phyloP scores from a whole-genome alignment of 2,797 vertebrate species.

The Crenichthys baileyi region DNA sequence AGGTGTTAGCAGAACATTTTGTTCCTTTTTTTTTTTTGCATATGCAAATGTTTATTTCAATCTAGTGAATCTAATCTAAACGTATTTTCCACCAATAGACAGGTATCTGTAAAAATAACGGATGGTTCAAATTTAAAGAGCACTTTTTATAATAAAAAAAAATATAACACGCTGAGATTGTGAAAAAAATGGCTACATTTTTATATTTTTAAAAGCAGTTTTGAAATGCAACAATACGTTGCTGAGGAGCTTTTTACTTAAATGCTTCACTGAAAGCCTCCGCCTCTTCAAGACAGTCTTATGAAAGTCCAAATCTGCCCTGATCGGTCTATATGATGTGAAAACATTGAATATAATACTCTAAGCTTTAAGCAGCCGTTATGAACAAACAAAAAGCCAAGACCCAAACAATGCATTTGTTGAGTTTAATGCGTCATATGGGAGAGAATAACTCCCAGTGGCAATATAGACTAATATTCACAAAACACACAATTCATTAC shows the following conservation, averaged over 20 bases:
- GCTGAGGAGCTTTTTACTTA: neutral
- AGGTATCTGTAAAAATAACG: neutral
- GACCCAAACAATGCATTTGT: neutral
- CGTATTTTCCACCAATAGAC: neutral
- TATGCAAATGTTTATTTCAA: neutral
- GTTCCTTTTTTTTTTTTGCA: neutral
- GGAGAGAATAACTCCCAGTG: too few relatives aligned
- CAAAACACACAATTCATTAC: too few relatives aligned
- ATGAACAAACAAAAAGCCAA: neutral
- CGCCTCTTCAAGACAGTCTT: neutral
- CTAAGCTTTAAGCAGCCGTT: neutral
- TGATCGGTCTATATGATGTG: neutral
- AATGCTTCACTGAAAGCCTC: neutral
- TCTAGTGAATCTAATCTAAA: neutral
- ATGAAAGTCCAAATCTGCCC: neutral
- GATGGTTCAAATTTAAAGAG: neutral
- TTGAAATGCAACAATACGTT: neutral
- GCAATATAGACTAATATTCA: too few relatives aligned
- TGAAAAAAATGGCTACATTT: neutral
- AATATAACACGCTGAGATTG: neutral
- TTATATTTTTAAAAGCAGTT: neutral
- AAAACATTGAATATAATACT: neutral
- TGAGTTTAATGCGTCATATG: too few relatives aligned
- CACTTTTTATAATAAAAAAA: neutral
- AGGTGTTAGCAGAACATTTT: neutral